These are phyloP conservation scores for Zaprionus tsacasi DNA, from an alignment of 1,140 invertebrate genomes.

Conservation along the genomic window DNA sequence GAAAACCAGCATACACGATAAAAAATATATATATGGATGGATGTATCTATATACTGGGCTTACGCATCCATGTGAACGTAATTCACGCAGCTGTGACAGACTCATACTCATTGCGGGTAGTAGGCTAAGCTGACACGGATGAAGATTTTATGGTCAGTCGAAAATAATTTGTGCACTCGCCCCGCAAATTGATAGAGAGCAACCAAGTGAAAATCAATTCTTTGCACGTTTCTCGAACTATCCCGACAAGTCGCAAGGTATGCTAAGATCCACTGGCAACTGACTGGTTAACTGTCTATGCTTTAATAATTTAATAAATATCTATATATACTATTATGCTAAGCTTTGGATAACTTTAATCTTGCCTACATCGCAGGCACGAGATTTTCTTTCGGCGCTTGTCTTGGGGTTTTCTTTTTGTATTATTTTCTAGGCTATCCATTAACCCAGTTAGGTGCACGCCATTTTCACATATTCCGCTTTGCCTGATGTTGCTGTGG, in stretches of 20 bases:
- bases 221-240: conserved; percentile 1
- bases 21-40: not conserved
- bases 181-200: conserved; percentile 39
- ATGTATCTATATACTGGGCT: not conserved
- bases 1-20: not conserved
- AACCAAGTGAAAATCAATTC: not conserved
- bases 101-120: conserved; percentile 4
- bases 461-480: conserved; percentile 20
- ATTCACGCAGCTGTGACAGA: conserved; percentile 32
- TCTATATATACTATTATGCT: too few species aligned
- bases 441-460: conserved; percentile 54
- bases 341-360: not conserved
- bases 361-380: not conserved
- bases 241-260: not conserved
- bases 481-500: conserved; percentile 29
- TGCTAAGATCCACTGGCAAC: not conserved
- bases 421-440: conserved; percentile 6
- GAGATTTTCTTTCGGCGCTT: not conserved
- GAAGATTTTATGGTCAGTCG: conserved; percentile 35
- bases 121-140: conserved; percentile 12
- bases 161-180: conserved; percentile 27
- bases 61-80: conserved; percentile 38
- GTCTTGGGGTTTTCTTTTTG: not conserved
- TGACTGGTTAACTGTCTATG: not conserved
- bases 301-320: not conserved